Evolutionary conservation across 64 coral and sea anemone genomes (phyloP), one percentile per base, ranked within the genome.

Genomic region (Exaiptasia diaphana): DNA sequence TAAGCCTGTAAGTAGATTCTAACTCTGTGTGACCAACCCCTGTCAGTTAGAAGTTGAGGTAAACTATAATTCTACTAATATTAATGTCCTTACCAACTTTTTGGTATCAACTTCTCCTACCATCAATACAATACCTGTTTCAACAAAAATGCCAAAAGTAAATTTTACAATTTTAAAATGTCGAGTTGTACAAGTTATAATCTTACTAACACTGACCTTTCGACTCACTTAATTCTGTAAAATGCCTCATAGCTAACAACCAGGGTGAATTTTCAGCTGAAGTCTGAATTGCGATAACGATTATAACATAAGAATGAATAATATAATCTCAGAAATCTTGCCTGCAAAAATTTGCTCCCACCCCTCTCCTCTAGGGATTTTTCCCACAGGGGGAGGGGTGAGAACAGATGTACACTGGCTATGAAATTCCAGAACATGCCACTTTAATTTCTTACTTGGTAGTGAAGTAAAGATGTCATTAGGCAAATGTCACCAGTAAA

Each of bases 21-120:
- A n/a, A n/a, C n/a, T n/a, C n/a, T n/a, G n/a, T n/a, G n/a, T n/a
- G n/a, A n/a, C n/a, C n/a, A n/a, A n/a, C n/a, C n/a, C n/a, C n/a
- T n/a, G n/a, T n/a, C n/a, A n/a, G n/a, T n/a, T n/a, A n/a, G n/a
- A n/a, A 57, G 12, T n/a, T 37, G 22, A 27, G 4, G 10, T 35
- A 18, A 28, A 60, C 68, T 39, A 21, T 26, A 34, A 50, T 44
- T 49, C 24, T 8, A 73, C 13, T 18, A 22, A 23, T 62, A 32
- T 6, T 21, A 1, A 30, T 60, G 34, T 14, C 90, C 93, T 73
- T 73, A 97, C 93, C 48, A 97, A 48, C 36, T 56, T 57, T 43
- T 87, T 87, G 40, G 93, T 97, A 48, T 97, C 93, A 14, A 91
- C 71, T 62, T 97, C 93, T 52, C 93, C 93, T 53, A 97, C 93